Conservation (phyloP, 2,113 vertebrate species). For the Turdus rufiventris region DNA sequence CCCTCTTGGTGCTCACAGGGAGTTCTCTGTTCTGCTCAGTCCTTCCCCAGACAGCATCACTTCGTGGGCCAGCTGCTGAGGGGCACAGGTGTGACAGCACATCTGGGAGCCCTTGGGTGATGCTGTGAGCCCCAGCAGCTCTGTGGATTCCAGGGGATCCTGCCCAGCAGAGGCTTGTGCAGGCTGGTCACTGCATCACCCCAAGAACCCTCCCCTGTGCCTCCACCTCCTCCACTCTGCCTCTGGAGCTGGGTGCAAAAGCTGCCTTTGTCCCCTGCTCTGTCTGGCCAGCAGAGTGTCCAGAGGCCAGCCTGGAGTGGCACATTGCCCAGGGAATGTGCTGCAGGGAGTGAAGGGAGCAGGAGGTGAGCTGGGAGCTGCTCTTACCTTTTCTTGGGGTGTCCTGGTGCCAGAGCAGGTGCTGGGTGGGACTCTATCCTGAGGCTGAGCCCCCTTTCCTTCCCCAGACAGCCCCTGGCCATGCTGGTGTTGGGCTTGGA, state of each 20-base stretch:
- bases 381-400: fast-evolving
- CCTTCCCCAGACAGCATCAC: background rate
- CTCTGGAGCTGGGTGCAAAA: fast-evolving
- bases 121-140: background rate
- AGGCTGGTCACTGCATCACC: too few relatives aligned
- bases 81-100: background rate
- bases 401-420: background rate
- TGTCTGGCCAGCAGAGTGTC: background rate
- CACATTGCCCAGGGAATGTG: background rate
- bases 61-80: background rate
- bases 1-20: background rate
- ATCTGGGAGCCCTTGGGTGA: background rate
- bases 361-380: background rate
- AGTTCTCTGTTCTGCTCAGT: background rate
- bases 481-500: background rate
- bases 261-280: background rate
- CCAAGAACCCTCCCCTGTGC: background rate
- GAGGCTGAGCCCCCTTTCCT: background rate
- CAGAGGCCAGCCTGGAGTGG: background rate
- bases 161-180: background rate
- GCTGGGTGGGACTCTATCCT: background rate
- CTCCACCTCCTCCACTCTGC: background rate
- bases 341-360: background rate
- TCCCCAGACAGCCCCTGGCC: fast-evolving
- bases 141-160: background rate